Conservation (phyloP, 2,797 vertebrate species). For the Lacerta bilineata region DNA sequence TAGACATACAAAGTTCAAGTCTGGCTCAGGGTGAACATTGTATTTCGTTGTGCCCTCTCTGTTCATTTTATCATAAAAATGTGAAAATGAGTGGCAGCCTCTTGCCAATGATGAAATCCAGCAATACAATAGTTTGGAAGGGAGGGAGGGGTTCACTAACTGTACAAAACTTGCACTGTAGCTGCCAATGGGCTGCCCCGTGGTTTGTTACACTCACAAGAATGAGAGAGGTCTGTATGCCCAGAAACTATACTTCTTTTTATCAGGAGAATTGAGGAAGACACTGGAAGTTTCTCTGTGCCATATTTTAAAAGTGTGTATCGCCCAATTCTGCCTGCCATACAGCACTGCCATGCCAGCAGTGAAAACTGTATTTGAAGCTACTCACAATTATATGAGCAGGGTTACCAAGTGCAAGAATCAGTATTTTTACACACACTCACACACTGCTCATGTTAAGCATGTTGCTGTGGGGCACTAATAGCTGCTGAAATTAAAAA, state of each 20-base stretch:
- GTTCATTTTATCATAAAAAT: background rate
- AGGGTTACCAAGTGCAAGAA: background rate
- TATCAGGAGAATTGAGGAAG: background rate
- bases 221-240: background rate
- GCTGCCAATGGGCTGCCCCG: background rate
- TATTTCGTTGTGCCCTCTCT: background rate
- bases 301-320: background rate
- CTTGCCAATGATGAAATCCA: background rate
- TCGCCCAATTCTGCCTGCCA: background rate
- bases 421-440: background rate
- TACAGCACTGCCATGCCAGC: background rate
- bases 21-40: background rate
- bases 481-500: background rate
- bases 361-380: background rate
- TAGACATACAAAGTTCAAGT: background rate
- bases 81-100: background rate
- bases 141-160: background rate
- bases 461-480: background rate
- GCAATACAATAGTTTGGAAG: background rate
- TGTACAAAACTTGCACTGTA: background rate
- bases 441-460: background rate
- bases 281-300: background rate
- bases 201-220: background rate
- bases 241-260: background rate
- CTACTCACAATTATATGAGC: background rate